phyloP scores from a whole-genome alignment of 2,113 vertebrate species.

The Catharus fuscescens region DNA sequence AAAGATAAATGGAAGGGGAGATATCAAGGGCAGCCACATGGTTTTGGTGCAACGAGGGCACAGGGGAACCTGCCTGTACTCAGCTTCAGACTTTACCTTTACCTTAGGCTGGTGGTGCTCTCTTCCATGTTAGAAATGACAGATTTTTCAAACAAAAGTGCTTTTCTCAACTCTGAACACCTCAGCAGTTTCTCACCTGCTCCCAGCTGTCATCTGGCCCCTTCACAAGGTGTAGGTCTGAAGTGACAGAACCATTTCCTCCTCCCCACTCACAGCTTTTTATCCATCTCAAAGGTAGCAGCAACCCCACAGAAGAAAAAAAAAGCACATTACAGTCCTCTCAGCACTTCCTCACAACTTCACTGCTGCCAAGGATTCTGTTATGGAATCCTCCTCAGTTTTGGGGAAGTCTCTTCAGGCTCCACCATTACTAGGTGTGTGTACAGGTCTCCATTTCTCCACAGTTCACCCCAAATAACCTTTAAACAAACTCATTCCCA shows the following conservation, averaged over 20 bases:
- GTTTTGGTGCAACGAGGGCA: background rate
- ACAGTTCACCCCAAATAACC: background rate
- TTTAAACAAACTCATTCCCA: background rate
- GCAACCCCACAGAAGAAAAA: background rate
- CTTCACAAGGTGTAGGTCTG: background rate
- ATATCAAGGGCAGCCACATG: background rate
- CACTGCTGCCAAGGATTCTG: background rate
- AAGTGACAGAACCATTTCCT: background rate
- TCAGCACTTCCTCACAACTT: background rate
- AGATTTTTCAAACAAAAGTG: background rate
- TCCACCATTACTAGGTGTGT: background rate
- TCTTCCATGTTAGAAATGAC: background rate
- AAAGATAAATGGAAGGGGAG: background rate
- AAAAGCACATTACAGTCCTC: background rate
- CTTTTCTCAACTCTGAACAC: background rate
- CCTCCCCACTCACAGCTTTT: background rate
- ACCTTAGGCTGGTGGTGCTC: background rate
- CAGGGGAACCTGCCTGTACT: background rate
- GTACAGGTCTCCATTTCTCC: background rate
- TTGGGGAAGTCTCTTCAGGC: background rate
- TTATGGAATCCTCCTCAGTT: background rate
- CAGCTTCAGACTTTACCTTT: background rate
- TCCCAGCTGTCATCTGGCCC: background rate
- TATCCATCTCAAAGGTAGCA: background rate
- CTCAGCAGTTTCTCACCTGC: background rate